Percentiles rank a stretch among this genome's conserved stretches.
phyloP scores from a whole-genome alignment of 53 echinoderm and acorn worm genomes.

The Luidia sarsii region DNA sequence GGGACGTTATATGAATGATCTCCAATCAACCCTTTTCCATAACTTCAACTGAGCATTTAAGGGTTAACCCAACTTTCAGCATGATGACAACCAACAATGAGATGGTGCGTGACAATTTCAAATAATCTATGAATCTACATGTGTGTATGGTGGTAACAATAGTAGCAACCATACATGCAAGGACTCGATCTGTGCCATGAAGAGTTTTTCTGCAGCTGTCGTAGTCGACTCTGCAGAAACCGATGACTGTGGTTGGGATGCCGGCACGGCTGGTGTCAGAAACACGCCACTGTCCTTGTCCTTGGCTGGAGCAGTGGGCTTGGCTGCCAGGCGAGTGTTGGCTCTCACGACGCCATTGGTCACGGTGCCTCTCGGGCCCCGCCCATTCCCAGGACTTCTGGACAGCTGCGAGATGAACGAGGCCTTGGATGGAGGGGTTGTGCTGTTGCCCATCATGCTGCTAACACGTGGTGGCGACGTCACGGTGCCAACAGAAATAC shows the following conservation, averaged over 20 bases:
- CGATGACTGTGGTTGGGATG: neutral
- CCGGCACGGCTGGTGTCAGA: constrained; percentile 49
- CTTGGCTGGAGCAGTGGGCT: neutral
- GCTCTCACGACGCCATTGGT: constrained; percentile 24
- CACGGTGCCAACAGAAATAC: constrained; percentile 85
- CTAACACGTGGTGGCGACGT: constrained; percentile 77
- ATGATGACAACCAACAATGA: too few species aligned
- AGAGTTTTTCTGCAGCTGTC: constrained; percentile 42
- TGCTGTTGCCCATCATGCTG: constrained; percentile 32
- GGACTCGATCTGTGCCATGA: constrained; percentile 66
- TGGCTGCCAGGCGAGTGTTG: neutral
- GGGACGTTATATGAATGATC: too few species aligned
- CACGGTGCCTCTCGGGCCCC: constrained; percentile 19
- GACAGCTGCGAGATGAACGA: constrained; percentile 34
- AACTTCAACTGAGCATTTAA: too few species aligned
- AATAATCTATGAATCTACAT: too few species aligned
- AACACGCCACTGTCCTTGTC: constrained; percentile 64
- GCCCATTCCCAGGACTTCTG: constrained; percentile 46
- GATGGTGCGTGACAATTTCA: too few species aligned
- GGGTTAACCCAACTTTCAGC: too few species aligned
- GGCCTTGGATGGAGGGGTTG: constrained; percentile 70
- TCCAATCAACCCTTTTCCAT: too few species aligned
- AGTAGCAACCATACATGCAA: constrained; percentile 76
- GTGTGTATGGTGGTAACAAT: too few species aligned
- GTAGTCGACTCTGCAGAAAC: constrained; percentile 22